Evolutionary conservation across 1,140 invertebrate species (phyloP).

Genomic region (Pantala flavescens): DNA sequence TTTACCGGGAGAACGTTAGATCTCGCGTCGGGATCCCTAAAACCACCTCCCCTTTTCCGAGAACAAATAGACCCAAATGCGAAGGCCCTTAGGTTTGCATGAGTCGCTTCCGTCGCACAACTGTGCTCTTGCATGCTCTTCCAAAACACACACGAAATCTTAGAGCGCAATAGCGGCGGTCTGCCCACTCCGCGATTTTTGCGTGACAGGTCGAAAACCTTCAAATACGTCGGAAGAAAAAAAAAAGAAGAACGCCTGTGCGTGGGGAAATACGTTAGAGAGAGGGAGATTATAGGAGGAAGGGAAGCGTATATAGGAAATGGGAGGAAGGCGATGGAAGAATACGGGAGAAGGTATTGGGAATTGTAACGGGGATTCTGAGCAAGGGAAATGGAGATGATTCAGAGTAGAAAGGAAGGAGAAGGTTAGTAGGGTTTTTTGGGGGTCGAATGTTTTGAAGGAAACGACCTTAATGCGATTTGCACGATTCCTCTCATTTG

Average conservation of each 20-base stretch:
- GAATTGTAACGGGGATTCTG: background rate
- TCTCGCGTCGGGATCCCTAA: no score
- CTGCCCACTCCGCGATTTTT: background rate
- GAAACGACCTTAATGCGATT: conserved; percentile 4
- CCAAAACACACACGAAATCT: no score
- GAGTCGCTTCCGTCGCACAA: no score
- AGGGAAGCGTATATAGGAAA: background rate
- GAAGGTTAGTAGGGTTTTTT: background rate
- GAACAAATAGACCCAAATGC: no score
- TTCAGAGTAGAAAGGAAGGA: background rate
- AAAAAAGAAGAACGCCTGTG: background rate
- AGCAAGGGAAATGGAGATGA: background rate
- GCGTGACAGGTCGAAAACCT: background rate
- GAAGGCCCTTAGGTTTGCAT: no score
- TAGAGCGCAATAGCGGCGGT: no score
- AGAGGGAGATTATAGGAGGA: background rate
- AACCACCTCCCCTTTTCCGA: no score
- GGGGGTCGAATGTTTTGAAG: conserved; percentile 8
- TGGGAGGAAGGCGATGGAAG: background rate
- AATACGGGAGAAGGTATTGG: background rate
- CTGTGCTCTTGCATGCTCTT: no score
- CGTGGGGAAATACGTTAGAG: background rate
- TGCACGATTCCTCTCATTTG: conserved; percentile 8
- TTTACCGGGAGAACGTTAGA: no score
- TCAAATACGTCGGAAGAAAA: background rate